A percentile compares a stretch with the other conserved stretches of the same genome.
Evolutionary conservation across 2,888 invertebrate species (phyloP).

Genomic region (Fragum whitleyi): DNA sequence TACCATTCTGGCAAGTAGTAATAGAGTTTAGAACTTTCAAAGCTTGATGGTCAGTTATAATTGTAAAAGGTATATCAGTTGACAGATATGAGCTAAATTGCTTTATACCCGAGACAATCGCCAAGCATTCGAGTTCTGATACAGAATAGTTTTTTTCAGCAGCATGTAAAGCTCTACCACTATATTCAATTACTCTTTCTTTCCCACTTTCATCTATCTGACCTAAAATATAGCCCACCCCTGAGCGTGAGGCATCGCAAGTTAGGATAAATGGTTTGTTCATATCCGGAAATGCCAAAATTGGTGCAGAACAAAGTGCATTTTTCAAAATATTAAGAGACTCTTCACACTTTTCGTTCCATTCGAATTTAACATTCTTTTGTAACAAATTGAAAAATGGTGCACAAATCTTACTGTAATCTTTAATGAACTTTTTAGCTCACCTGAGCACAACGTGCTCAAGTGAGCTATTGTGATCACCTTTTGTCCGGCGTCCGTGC

Average conservation of each 20-base stretch:
- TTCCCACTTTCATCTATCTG: slow-evolving; percentile 50
- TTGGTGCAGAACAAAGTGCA: too few relatives aligned
- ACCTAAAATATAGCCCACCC: slow-evolving; percentile 59
- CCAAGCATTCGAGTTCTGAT: slow-evolving; percentile 62
- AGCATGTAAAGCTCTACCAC: too few relatives aligned
- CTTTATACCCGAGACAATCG: too few relatives aligned
- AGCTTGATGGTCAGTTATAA: slow-evolving; percentile 64
- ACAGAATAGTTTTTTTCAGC: slow-evolving; percentile 16
- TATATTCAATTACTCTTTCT: slow-evolving; percentile 48
- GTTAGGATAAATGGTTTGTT: too few relatives aligned
- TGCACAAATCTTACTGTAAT: slow-evolving; percentile 52
- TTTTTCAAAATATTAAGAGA: too few relatives aligned
- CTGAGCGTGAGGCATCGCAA: slow-evolving; percentile 54
- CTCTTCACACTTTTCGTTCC: too few relatives aligned
- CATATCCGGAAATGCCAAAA: too few relatives aligned
- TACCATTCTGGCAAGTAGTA: slow-evolving; percentile 41
- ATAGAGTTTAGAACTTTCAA: slow-evolving; percentile 26
- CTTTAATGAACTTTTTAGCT: slow-evolving; percentile 58
- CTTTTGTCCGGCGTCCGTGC: too few relatives aligned
- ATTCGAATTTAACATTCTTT: slow-evolving; percentile 34
- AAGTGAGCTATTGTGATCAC: too few relatives aligned
- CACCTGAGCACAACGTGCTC: slow-evolving; percentile 62
- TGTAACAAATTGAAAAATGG: slow-evolving; percentile 50
- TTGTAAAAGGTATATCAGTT: too few relatives aligned
- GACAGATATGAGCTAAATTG: too few relatives aligned